A percentile compares a stretch with the other conserved stretches of the same genome.
Conservation (phyloP, 2,113 vertebrate species). For the Aspiorhynchus laticeps region DNA sequence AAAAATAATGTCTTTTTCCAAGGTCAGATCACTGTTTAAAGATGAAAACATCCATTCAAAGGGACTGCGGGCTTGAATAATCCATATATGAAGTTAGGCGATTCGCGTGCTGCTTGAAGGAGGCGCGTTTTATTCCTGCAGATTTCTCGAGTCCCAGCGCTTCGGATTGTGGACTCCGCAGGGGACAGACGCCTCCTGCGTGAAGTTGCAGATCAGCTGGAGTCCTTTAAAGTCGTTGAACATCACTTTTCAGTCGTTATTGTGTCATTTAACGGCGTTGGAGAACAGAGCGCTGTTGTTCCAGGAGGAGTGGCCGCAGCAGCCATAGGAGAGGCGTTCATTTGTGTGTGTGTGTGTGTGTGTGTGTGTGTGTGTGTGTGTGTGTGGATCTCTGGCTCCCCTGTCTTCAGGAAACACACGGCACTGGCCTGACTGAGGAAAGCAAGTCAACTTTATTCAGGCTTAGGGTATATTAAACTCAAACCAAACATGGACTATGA, state of each 20-base stretch:
- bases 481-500: background rate
- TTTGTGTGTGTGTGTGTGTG: conserved; percentile 45
- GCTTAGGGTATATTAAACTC: background rate
- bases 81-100: conserved; percentile 61
- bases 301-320: conserved; percentile 67
- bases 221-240: conserved; percentile 4
- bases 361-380: background rate
- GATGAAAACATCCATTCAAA: conserved; percentile 10
- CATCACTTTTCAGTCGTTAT: conserved; percentile 2
- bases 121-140: conserved; percentile 52
- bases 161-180: conserved; percentile 5
- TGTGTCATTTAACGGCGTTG: background rate
- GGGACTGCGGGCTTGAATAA: background rate
- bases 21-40: background rate
- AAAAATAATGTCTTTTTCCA: conserved; percentile 25
- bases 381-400: conserved; percentile 8
- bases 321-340: conserved; percentile 56
- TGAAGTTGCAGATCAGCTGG: background rate
- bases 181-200: background rate
- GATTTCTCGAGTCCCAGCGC: conserved; percentile 33
- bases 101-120: conserved; percentile 58
- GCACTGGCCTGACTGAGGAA: background rate
- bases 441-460: background rate
- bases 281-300: conserved; percentile 32
- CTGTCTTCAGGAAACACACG: conserved; percentile 15